Base-by-base conservation (phyloP, 2,888 invertebrate genomes). In the Digitonthophagus gazella region DNA sequence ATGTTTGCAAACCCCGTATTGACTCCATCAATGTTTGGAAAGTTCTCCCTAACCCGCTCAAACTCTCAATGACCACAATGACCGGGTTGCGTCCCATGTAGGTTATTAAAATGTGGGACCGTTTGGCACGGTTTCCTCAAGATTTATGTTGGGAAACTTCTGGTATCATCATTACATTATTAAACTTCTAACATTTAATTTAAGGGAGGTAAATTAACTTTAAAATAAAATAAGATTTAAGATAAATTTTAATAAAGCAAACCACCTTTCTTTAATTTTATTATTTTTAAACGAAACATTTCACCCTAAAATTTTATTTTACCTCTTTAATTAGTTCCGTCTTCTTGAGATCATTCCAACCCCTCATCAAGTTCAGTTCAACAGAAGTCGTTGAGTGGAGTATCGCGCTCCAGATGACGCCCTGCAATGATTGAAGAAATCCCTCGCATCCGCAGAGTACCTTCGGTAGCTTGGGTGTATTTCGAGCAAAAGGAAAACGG, bases 401-500 rank as follows among this genome's bases (percentile, higher is more conserved):
- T 44, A 44, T 44, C 3, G 11, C 6, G 6, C 28, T 44, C 28
- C 28, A 44, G 28, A 44, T 44, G 28, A 44, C 28, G 28, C 28
- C 1, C 28, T 11, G 6, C 6, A 44, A 44, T 44, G 28, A 44
- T 44, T 11, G 28, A 44, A 44, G 28, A 44, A 44, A 44, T 44
- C 28, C 28, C 28, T 44, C 28, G 28, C 11, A 44, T 44, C 28
- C 11, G 2, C 19, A 61, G 15, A 61, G 61, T 19, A n/a, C 19
- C 18, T 19, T 19, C 15, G 1, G n/a, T 5, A 57, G 18, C 61
- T 61, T n/a, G 57, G 19, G 61, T 20, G n/a, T 61, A 61, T 61
- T 20, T 18, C 19, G 18, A 18, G 20, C 18, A 61, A 61, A 61
- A 61, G 61, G 19, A 61, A 61, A 61, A 61, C 61, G 18, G 61